Evolutionary conservation across 2,113 vertebrate genomes (phyloP).

Genomic region (Hemiprocne comata): DNA sequence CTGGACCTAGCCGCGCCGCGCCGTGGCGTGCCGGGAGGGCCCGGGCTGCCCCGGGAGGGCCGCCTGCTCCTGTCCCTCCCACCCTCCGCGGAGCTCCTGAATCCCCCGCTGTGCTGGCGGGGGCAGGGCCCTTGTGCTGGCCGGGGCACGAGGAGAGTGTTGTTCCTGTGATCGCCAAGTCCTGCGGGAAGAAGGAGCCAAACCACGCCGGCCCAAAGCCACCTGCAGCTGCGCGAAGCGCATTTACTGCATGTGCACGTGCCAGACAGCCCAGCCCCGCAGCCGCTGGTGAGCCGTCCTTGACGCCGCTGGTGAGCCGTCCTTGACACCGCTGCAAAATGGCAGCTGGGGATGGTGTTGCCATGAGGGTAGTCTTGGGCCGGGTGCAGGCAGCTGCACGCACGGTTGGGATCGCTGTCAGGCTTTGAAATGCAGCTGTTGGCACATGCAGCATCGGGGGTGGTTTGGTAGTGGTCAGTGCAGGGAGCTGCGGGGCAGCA

Average conservation of each 20-base stretch:
- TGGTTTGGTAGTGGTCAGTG: accelerated
- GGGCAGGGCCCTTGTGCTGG: too few relatives aligned
- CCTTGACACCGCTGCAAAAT: background rate
- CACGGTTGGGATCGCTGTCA: accelerated
- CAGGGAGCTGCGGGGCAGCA: background rate
- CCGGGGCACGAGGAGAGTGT: background rate
- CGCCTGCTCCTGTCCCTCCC: too few relatives aligned
- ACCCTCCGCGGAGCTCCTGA: too few relatives aligned
- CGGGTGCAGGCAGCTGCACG: accelerated
- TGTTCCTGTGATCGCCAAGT: background rate
- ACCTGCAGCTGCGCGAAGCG: background rate
- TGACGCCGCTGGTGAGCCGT: background rate
- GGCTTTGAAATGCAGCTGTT: background rate
- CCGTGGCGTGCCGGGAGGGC: too few relatives aligned
- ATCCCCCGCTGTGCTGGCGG: too few relatives aligned
- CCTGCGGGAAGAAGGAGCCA: too few relatives aligned
- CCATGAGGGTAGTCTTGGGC: background rate
- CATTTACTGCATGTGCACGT: too few relatives aligned
- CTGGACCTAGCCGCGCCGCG: too few relatives aligned
- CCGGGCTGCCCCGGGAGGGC: too few relatives aligned
- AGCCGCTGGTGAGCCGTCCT: too few relatives aligned
- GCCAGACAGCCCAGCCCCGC: too few relatives aligned
- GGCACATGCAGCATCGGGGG: accelerated
- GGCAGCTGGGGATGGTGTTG: background rate
- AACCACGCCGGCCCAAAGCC: background rate